Conservation (phyloP, 2,113 vertebrate genomes). For the Syngnathus scovelli region DNA sequence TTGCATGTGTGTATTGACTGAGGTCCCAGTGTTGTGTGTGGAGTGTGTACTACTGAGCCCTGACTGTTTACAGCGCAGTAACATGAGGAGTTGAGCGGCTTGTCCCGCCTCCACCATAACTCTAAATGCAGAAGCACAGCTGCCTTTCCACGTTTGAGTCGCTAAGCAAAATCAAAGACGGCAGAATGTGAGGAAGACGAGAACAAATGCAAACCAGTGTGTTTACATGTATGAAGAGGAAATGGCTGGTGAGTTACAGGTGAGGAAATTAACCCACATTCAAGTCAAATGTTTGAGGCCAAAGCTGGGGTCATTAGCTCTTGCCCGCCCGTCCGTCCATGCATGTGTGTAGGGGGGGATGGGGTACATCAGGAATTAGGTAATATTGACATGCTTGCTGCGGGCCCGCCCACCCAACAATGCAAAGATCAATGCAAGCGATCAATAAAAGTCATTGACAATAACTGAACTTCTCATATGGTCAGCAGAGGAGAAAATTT, state of each 20-base stretch:
- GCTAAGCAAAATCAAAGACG: background rate
- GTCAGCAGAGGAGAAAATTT: slow-evolving; percentile 58
- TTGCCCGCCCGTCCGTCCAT: slow-evolving; percentile 13
- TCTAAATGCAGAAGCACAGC: slow-evolving; percentile 61
- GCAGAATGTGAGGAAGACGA: background rate
- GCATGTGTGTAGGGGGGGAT: slow-evolving; percentile 36
- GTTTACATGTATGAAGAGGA: background rate
- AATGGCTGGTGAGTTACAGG: slow-evolving; percentile 9
- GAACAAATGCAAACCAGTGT: background rate
- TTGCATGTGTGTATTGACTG: background rate
- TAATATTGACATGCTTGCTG: slow-evolving; percentile 61
- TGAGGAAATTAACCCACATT: slow-evolving; percentile 22
- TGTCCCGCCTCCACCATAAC: slow-evolving; percentile 43
- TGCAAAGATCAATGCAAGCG: slow-evolving; percentile 54
- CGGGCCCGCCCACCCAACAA: slow-evolving; percentile 48
- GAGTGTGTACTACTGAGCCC: slow-evolving; percentile 27
- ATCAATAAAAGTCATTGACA: slow-evolving; percentile 68
- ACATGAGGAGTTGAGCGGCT: slow-evolving; percentile 47
- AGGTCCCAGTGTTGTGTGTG: slow-evolving; percentile 1
- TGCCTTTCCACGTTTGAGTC: slow-evolving; percentile 34
- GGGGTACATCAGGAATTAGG: slow-evolving; percentile 51
- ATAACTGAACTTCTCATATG: slow-evolving; percentile 64
- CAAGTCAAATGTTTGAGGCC: slow-evolving; percentile 36
- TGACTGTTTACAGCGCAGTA: slow-evolving; percentile 55
- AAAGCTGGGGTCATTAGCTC: slow-evolving; percentile 52